These are phyloP conservation scores for Hyposmocoma kahamanoa DNA, from an alignment of 1,140 invertebrate species.

Conservation along the genomic window DNA sequence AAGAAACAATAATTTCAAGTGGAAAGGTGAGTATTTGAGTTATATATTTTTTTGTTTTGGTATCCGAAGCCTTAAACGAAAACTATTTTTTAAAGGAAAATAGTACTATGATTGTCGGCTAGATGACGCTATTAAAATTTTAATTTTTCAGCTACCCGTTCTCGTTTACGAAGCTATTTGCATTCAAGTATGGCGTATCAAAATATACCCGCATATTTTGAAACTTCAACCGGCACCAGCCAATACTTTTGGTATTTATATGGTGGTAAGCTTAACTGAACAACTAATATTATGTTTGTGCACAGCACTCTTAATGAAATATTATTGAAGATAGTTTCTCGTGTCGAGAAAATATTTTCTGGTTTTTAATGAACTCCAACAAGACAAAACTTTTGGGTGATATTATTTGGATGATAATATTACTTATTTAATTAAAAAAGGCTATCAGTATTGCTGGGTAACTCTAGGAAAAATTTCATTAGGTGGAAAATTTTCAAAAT, in stretches of 20 bases:
- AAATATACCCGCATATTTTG: constrained; percentile 82
- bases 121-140: constrained; percentile 5
- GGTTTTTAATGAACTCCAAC: too few relatives aligned
- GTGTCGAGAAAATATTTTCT: too few relatives aligned
- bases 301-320: too few relatives aligned
- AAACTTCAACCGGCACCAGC: constrained; percentile 76
- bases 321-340: too few relatives aligned
- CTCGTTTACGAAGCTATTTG: constrained; percentile 85
- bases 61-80: not conserved
- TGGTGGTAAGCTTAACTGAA: constrained; percentile 77
- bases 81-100: too few relatives aligned
- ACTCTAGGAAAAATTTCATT: too few relatives aligned
- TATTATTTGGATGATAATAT: too few relatives aligned
- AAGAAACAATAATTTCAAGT: constrained; percentile 79
- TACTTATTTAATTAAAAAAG: too few relatives aligned
- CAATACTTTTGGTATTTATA: constrained; percentile 83
- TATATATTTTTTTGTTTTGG: constrained; percentile 8
- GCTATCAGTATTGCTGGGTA: too few relatives aligned
- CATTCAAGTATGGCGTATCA: constrained; percentile 84
- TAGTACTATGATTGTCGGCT: not conserved
- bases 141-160: constrained; percentile 74
- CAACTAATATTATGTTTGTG: too few relatives aligned
- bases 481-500: too few relatives aligned
- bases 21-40: constrained; percentile 72
- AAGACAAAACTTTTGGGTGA: too few relatives aligned